Percentiles rank a stretch among this genome's conserved stretches.
phyloP scores from a whole-genome alignment of 1,140 invertebrate genomes.

The Planococcus citri region DNA sequence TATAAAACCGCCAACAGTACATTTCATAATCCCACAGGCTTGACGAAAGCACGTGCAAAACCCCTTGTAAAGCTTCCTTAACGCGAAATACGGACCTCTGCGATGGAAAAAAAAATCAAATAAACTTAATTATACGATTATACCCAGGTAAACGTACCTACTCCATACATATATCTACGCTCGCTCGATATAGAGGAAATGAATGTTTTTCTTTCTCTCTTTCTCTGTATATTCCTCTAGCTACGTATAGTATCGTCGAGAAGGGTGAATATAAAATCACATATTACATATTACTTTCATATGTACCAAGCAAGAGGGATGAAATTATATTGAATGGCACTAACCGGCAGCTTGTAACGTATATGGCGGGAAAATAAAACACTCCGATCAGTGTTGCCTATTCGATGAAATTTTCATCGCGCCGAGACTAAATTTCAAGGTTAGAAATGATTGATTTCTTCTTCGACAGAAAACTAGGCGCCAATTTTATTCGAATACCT shows the following conservation, averaged over 20 bases:
- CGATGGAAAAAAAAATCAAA: not conserved
- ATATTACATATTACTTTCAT: not conserved
- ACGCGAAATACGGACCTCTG: not conserved
- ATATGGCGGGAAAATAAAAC: not conserved
- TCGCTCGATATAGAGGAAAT: not conserved
- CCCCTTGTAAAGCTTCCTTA: slow-evolving; percentile 5
- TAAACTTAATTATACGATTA: slow-evolving; percentile 20
- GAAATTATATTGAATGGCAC: not conserved
- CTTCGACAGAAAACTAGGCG: not conserved
- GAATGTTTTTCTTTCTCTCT: not conserved
- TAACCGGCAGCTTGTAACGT: not conserved
- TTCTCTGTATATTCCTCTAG: not conserved
- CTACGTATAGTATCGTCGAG: not conserved
- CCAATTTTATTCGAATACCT: not conserved
- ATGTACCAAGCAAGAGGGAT: not conserved
- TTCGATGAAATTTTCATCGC: not conserved
- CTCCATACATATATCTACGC: too few species aligned
- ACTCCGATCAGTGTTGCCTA: not conserved
- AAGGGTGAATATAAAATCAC: not conserved
- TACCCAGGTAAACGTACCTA: slow-evolving; percentile 11
- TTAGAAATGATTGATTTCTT: not conserved
- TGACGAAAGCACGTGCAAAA: slow-evolving; percentile 11
- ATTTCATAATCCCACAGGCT: not conserved
- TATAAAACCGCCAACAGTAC: not conserved
- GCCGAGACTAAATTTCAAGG: not conserved